Base-by-base conservation (phyloP, 2,888 invertebrate species). In the Creontiades dilutus region DNA sequence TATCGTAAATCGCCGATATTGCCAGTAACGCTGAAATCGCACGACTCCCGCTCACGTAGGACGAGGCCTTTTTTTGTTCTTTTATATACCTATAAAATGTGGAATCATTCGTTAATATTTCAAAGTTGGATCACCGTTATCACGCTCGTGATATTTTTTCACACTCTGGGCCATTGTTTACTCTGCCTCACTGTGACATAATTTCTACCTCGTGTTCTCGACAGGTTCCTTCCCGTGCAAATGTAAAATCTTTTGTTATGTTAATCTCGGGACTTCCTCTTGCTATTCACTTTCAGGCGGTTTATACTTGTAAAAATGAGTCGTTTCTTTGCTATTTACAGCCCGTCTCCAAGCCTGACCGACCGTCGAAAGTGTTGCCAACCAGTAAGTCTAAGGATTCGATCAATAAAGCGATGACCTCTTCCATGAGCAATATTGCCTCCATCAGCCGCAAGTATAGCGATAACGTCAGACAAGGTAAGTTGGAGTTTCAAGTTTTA, bases 371-470 rank as follows among this genome's bases (percentile, higher is more conserved):
- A 89, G 87, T 86, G 14, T 82, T 89, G 12, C 91, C 92, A 19
- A 92, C 92, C 27, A 92, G 92, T 84, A 91, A 92, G 89, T 90
- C 91, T 46, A 91, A 92, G 68, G 92, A 92, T 80, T 91, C 91
- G 47, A 92, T 92, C 61, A 92, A 91, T 5, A 92, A 92, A 88
- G 91, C 92, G 14, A 86, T 91, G 75, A 91, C 91, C n/a, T 91
- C 91, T n/a, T 89, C 89, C 13, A 89, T 87, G 48, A 90, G 86
- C 76, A 90, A 68, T 28, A 90, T 55, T 76, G 86, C 90, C 27
- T 90, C 90, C 11, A 91, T 90, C 28, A 90, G 81, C 23, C 89
- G 91, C 68, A 91, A 91, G 82, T 86, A 89, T 68, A 91, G 91
- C 28, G 91, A 91, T 85, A 85, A 84, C 48, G 90, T 90, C 5